Base-by-base conservation (phyloP, 2,113 vertebrate species). In the Zapus hudsonius region DNA sequence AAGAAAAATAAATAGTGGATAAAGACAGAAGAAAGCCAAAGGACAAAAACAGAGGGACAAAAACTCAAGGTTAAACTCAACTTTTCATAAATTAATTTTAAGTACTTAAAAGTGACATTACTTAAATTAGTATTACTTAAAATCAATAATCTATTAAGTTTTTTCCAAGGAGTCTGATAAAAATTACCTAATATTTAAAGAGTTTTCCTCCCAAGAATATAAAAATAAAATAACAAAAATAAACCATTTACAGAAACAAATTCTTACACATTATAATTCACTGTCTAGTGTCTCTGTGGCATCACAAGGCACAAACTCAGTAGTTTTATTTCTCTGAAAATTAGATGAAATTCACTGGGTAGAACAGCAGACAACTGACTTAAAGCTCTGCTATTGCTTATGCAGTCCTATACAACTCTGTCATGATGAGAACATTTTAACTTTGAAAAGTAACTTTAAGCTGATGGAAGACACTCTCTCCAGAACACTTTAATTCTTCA, bases 61-160 rank as follows among this genome's bases (percentile, higher is more conserved):
- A 92, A 82, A 81, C 13, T n/a, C 5, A 55, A 52, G 38, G 13
- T 82, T 95, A 67, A 88, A 84, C 4, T 6, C 27, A 84, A 74
- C 69, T 86, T 80, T 67, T 59, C 2, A 36, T 15, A 78, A 7
- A 69, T 76, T 61, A 79, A 79, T 93, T 92, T 88, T 90, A 83
- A 92, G 59, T 38, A 93, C 47, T 47, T 47, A 47, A 52, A 52
- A 52, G 52, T 15, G 12, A 47, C 12, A 47, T 47, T 52, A n/a
- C n/a, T n/a, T n/a, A 52, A 7, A 52, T 52, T 52, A 52, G 16
- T 52, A 52, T 52, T 10, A 52, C 11, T 8, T 52, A 52, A 52
- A 52, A 59, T 33, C 61, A 84, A 90, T 64, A 73, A 81, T 64
- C 22, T 84, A 40, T 64, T 79, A 76, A 16, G 7, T 31, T 59